Base-by-base conservation (phyloP, 2,888 invertebrate species). In the Uropetala carovei region DNA sequence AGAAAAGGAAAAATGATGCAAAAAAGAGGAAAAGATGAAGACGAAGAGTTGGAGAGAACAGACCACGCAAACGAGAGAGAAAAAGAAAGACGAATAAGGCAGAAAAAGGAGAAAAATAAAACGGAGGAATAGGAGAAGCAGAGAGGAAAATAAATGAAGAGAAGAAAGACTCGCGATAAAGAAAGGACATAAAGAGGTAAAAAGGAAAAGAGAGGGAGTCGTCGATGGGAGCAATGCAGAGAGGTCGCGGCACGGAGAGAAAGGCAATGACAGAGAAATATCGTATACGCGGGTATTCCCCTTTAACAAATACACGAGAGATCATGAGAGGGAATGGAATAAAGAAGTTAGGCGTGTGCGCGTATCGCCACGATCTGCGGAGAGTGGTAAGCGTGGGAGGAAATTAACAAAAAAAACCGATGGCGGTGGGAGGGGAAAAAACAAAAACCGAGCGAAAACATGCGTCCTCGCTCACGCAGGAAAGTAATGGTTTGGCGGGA, bases 401-500 rank as follows among this genome's bases (percentile, higher is more conserved):
- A 75, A 75, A 75, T 27, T 22, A 10, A 22, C n/a, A n/a, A 68
- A 18, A 68, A 68, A 68, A 43, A 43, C 43, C 43, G 43, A 3
- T 3, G 43, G 43, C 43, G 43, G 43, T 43, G 43, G 43, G 43
- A 43, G 43, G 43, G 43, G 43, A 43, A 43, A 18, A 22, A 68
- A 68, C n/a, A 68, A 68, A 68, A 68, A 18, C n/a, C 68, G 68
- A 75, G 11, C 75, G 75, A 75, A 27, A 75, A 75, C 75, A 75
- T 75, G 75, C 75, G 75, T 75, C 75, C 75, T 10, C 75, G 75
- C 18, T 75, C 75, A 75, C 27, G 75, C 75, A 27, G 75, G 27
- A 75, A 75, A 75, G 75, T 75, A 75, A 75, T 75, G 75, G 75
- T 75, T 75, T 75, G 22, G 75, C 13, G 22, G 75, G 75, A 27